Conservation (phyloP, 1,140 invertebrate species). For the Zaprionus camerounensis region DNA sequence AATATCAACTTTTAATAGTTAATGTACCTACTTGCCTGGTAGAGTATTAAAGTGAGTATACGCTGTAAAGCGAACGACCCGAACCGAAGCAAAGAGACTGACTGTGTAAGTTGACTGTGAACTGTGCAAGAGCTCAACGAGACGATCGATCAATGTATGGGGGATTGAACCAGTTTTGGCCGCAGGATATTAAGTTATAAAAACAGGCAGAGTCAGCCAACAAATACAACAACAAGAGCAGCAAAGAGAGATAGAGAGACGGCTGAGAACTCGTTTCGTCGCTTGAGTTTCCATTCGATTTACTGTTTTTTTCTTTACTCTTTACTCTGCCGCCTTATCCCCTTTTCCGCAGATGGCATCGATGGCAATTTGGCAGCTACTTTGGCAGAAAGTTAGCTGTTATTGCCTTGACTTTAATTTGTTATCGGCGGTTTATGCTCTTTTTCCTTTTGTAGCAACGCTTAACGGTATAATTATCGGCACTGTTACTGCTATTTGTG, state of each 20-base stretch:
- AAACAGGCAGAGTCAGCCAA: conserved; percentile 49
- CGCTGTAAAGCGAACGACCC: conserved; percentile 49
- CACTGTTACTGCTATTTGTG: conserved; percentile 4
- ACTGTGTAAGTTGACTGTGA: conserved; percentile 26
- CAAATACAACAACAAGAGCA: conserved; percentile 16
- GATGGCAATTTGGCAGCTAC: conserved; percentile 21
- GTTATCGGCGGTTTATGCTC: conserved; percentile 64
- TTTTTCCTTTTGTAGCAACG: conserved; percentile 54
- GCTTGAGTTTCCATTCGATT: conserved; percentile 32
- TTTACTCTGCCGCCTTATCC: neutral
- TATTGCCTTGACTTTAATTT: conserved; percentile 62
- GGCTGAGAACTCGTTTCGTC: conserved; percentile 33
- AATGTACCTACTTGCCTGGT: neutral
- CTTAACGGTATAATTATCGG: conserved; percentile 71
- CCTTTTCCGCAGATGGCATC: neutral
- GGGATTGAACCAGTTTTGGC: conserved; percentile 70
- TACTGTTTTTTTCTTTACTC: neutral
- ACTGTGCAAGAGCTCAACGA: conserved; percentile 35
- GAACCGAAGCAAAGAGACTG: conserved; percentile 39
- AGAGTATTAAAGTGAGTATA: neutral
- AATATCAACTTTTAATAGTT: no score
- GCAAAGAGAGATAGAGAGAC: conserved; percentile 4
- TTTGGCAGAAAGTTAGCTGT: conserved; percentile 24
- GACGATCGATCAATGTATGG: conserved; percentile 61
- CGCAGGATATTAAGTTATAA: conserved; percentile 77